Evolutionary conservation across 2,888 invertebrate genomes (phyloP), one percentile per base, ranked within the genome.

Genomic region (Seladonia tumulorum): DNA sequence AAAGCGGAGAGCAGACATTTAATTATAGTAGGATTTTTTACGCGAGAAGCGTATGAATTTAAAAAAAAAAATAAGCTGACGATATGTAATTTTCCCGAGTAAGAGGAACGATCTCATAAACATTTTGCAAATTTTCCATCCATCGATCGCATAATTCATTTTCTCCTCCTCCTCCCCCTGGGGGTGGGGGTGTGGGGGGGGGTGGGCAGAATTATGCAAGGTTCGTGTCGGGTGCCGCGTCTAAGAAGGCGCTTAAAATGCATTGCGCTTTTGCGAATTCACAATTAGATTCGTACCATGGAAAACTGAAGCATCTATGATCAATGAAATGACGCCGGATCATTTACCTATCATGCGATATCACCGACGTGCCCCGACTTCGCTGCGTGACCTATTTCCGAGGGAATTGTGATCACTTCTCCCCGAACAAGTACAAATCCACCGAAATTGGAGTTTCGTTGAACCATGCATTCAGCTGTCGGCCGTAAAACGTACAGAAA

Each of bases 281-380:
- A 18, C 8, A 22, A 22, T 49, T 42, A 66, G 53, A 60, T 66
- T 42, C 53, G 45, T 35, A n/a, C n/a, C 63, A 29, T 18, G 53
- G 29, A 63, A 60, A 72, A 66, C 35, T 66, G 35, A 63, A 63
- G 35, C 66, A 42, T 35, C 29, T 53, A 25, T 57, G 63, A 63
- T 70, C 29, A 35, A 42, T 53, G 60, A 72, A 81, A 76, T 45
- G 83, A 83, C 42, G 76, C 60, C 81, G 76, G 42, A 81, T 83
- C 83, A 83, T 83, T 83, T 76, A 71, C 74, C 76, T 76, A 81
- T 81, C 83, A 53, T 71, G 49, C 71, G 71, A 76, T 76, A 81
- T 83, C 63, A 63, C 60, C 72, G 63, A 76, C 76, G 53, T 35
- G 76, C 70, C 42, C 72, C 53, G 53, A 42, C 63, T 76, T 71